These are phyloP conservation scores for Marmota monax DNA, from an alignment of 2,113 vertebrate genomes.

Conservation along the genomic window DNA sequence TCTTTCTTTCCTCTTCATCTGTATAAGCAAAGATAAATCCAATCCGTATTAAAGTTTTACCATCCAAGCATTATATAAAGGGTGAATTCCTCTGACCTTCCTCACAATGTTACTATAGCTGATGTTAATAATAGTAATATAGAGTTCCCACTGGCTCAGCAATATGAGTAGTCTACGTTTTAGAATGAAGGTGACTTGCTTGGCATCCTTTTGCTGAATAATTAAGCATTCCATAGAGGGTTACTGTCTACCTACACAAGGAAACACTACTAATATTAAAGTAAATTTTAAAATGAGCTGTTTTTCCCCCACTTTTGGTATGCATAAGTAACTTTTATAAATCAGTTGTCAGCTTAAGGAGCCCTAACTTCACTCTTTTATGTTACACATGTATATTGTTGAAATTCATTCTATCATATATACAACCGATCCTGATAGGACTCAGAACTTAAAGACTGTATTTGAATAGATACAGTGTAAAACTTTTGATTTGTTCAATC, in stretches of 20 bases:
- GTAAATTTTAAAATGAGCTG: slow-evolving; percentile 43
- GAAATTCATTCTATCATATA: not conserved
- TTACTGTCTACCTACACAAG: not conserved
- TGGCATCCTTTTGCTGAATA: slow-evolving; percentile 55
- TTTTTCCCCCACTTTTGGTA: not conserved
- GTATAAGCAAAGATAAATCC: slow-evolving; percentile 37
- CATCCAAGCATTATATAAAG: slow-evolving; percentile 35
- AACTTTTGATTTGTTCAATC: not conserved
- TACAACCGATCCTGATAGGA: not conserved
- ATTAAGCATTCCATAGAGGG: slow-evolving; percentile 21
- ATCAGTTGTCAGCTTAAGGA: not conserved
- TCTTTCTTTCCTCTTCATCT: not conserved
- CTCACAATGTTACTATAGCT: slow-evolving; percentile 16
- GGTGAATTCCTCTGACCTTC: slow-evolving; percentile 47
- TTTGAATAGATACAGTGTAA: not conserved
- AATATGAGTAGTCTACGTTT: slow-evolving; percentile 26
- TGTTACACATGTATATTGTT: not conserved
- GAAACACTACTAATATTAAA: not conserved
- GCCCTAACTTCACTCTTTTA: not conserved
- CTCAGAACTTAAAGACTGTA: not conserved
- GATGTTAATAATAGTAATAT: slow-evolving; percentile 37
- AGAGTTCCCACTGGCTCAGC: slow-evolving; percentile 19
- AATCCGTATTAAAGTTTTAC: slow-evolving; percentile 30
- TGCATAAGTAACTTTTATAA: not conserved
- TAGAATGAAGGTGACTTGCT: slow-evolving; percentile 59